Percentiles rank a stretch among this genome's conserved stretches.
Evolutionary conservation across 2,888 invertebrate genomes (phyloP).

Genomic region (Tetramorium bicarinatum): DNA sequence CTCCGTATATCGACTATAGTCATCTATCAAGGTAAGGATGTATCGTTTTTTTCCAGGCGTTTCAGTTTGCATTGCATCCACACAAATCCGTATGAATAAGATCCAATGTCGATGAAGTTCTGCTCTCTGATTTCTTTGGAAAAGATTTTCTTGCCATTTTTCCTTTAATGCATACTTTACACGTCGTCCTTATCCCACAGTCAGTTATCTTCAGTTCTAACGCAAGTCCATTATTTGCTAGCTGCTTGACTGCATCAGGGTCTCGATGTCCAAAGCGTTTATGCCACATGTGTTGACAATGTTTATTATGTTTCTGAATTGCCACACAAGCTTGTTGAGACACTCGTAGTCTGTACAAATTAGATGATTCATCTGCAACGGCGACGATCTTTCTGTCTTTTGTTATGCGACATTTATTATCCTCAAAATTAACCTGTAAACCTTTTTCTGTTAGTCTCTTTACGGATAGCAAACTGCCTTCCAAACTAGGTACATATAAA

Average conservation of each 20-base stretch:
- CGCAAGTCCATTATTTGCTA: neutral
- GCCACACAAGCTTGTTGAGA: neutral
- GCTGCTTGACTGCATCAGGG: neutral
- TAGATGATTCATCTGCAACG: neutral
- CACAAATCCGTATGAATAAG: constrained; percentile 69
- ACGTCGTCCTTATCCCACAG: neutral
- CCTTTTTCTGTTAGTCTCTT: constrained; percentile 6
- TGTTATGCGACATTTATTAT: neutral
- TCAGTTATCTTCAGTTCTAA: neutral
- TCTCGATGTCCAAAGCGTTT: neutral
- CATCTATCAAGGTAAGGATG: constrained; percentile 66
- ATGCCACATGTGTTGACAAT: constrained; percentile 1
- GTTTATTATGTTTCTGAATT: neutral
- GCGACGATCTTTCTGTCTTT: neutral
- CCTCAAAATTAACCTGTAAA: neutral
- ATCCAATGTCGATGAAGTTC: constrained; percentile 61
- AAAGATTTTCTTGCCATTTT: constrained; percentile 70
- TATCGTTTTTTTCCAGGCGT: constrained; percentile 67
- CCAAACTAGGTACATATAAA: neutral
- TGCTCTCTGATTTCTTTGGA: constrained; percentile 59
- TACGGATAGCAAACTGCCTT: neutral
- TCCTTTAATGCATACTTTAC: constrained; percentile 67
- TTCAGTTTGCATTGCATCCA: constrained; percentile 69
- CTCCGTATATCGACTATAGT: constrained; percentile 58
- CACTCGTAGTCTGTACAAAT: neutral